Evolutionary conservation across 2,888 invertebrate species (phyloP), one percentile per base, ranked within the genome.

Genomic region (Noctuana brunneofusca): DNA sequence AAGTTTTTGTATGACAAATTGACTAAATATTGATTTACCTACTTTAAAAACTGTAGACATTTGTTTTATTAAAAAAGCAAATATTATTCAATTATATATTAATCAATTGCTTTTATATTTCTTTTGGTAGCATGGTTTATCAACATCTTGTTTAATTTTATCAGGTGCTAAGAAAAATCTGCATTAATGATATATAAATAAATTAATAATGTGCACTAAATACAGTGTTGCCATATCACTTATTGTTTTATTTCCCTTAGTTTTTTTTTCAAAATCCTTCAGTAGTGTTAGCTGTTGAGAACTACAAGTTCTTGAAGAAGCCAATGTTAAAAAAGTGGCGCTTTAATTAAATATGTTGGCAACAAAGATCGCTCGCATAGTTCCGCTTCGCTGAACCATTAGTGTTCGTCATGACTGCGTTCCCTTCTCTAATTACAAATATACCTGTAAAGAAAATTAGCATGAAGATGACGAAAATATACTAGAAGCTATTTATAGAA

Each of bases 171-270:
- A 67, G 62, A 69, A 75, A 75, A 74, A 56, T 66, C 56, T 76
- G 73, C 75, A 72, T 75, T 73, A 74, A 73, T 74, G 69, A 75
- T 76, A 75, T 83, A 82, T n/a, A n/a, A n/a, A n/a, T n/a, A n/a
- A n/a, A 79, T 76, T 74, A 87, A 87, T 86, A 86, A 88, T 87
- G 75, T 84, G 84, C 89, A 89, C 87, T 86, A 64, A 84, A 82
- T 66, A 75, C 83, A 80, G 84, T 87, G 87, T 81, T 78, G 78
- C 82, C 82, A 82, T 84, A 83, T 78, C 69, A 66, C 46, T 32
- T 69, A 69, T 72, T 72, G 80, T 87, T 88, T 87, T 78, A 82
- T 83, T 87, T 18, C 49, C 16, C n/a, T n/a, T n/a, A n/a, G n/a
- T n/a, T n/a, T 9, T 38, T 5, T 27, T 27, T 27, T 27, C 27